Percentiles rank a stretch among this genome's conserved stretches.
These are phyloP conservation scores for Molorchus minor DNA, from an alignment of 2,888 invertebrate species.

Conservation along the genomic window DNA sequence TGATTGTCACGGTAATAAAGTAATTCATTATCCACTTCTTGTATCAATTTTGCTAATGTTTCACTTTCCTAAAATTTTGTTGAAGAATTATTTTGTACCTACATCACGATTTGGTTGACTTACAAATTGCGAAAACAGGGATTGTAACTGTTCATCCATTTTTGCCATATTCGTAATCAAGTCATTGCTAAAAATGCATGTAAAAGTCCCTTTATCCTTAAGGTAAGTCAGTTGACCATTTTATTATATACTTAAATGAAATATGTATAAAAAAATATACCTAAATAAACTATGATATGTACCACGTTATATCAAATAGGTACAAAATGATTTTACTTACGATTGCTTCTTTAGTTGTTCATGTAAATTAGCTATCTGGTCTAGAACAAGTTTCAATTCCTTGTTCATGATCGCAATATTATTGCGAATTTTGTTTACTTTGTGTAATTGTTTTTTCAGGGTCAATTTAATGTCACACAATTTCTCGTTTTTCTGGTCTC, in stretches of 20 bases:
- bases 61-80: slow-evolving; percentile 16
- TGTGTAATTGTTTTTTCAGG: slow-evolving; percentile 1
- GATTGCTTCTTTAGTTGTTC: slow-evolving; percentile 16
- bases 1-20: background rate
- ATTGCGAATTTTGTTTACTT: background rate
- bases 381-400: background rate
- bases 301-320: background rate
- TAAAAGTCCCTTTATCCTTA: too few relatives aligned
- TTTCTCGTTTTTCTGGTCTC: slow-evolving; percentile 6
- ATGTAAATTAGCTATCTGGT: background rate
- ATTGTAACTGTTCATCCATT: slow-evolving; percentile 8
- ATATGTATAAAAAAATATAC: too few relatives aligned
- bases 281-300: too few relatives aligned
- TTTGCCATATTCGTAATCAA: slow-evolving; percentile 2
- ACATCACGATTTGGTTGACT: background rate
- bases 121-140: slow-evolving; percentile 13
- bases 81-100: background rate
- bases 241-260: too few relatives aligned
- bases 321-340: slow-evolving; percentile 4
- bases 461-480: background rate
- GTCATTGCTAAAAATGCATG: slow-evolving; percentile 3
- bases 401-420: background rate
- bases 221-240: too few relatives aligned
- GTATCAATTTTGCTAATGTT: slow-evolving; percentile 3
- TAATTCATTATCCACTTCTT: slow-evolving; percentile 1